Conservation (phyloP, 53 echinoderm and acorn worm species). For the Holothuria scabra region DNA sequence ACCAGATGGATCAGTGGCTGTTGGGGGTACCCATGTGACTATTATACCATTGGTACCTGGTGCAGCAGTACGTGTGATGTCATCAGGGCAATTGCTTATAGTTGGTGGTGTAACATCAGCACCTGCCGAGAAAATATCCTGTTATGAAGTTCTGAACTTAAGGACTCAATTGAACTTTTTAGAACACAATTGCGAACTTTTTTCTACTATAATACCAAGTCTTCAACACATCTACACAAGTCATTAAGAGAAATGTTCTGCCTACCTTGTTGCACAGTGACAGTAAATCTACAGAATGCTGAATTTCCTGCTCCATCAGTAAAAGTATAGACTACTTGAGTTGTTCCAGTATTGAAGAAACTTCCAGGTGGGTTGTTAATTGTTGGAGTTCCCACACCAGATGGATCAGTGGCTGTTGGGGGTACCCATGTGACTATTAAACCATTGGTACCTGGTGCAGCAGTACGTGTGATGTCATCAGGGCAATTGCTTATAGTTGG, state of each 20-base stretch:
- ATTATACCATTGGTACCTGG: constrained; percentile 3
- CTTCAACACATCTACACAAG: too few species aligned
- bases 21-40: constrained; percentile 12
- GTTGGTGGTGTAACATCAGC: constrained; percentile 12
- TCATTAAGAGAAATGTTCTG: too few species aligned
- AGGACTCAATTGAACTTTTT: too few species aligned
- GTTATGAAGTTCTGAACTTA: background rate
- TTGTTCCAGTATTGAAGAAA: background rate
- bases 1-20: constrained; percentile 30
- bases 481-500: constrained; percentile 19
- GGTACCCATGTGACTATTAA: background rate
- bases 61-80: constrained; percentile 13
- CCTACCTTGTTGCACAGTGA: constrained; percentile 6
- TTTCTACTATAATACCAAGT: too few species aligned
- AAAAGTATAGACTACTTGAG: background rate
- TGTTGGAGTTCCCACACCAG: background rate
- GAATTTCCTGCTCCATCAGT: background rate
- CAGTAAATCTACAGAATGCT: background rate
- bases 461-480: constrained; percentile 20
- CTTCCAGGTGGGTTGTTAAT: background rate
- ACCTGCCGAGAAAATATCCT: background rate
- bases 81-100: constrained; percentile 10
- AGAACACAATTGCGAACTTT: too few species aligned
- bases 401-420: constrained; percentile 29
- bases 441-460: constrained; percentile 7